Evolutionary conservation across 2,888 invertebrate genomes (phyloP).

Genomic region (Salpingus planirostris): DNA sequence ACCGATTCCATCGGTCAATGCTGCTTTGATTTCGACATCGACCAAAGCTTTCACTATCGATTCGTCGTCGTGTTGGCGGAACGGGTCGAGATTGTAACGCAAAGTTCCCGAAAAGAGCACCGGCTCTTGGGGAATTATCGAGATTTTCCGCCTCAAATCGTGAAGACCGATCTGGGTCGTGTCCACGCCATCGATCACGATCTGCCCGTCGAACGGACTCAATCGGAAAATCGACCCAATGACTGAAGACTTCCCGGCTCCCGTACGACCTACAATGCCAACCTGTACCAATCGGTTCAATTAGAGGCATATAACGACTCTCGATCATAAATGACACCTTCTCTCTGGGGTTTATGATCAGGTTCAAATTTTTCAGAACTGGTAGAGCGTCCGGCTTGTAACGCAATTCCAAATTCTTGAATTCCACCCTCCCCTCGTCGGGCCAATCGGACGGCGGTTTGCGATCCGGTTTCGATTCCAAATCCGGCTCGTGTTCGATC

Average conservation of each 20-base stretch:
- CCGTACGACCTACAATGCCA: constrained; percentile 52
- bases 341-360: constrained; percentile 43
- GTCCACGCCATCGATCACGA: constrained; percentile 48
- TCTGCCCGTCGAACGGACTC: constrained; percentile 44
- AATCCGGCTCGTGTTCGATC: constrained; percentile 42
- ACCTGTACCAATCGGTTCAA: constrained; percentile 23
- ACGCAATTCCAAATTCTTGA: constrained; percentile 50
- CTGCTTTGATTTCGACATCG: constrained; percentile 44
- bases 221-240: constrained; percentile 50
- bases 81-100: constrained; percentile 59
- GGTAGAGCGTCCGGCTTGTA: constrained; percentile 55
- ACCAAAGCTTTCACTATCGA: constrained; percentile 28
- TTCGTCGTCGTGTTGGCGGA: constrained; percentile 41
- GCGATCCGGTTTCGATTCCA: constrained; percentile 37
- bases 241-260: constrained; percentile 49
- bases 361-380: constrained; percentile 51
- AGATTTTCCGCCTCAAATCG: constrained; percentile 48
- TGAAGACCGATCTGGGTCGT: constrained; percentile 44
- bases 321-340: constrained; percentile 33
- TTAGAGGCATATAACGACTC: not conserved
- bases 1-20: constrained; percentile 37
- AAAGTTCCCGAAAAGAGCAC: constrained; percentile 57
- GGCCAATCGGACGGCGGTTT: constrained; percentile 55
- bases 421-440: constrained; percentile 49
- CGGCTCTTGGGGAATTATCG: constrained; percentile 61